phyloP scores from a whole-genome alignment of 2,113 vertebrate species.

The Pandion haliaetus region DNA sequence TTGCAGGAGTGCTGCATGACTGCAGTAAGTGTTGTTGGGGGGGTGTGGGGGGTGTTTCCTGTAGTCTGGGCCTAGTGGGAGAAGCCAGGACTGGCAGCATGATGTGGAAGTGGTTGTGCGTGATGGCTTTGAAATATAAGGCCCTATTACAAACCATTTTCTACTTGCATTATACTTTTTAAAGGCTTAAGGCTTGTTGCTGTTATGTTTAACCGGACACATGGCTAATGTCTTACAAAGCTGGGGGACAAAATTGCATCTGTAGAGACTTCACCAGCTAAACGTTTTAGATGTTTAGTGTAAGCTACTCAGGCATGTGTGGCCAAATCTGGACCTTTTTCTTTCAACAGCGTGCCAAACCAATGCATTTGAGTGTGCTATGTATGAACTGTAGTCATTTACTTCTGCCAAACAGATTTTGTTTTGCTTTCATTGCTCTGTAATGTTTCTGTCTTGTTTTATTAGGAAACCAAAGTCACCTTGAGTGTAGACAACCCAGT shows the following conservation, averaged over 20 bases:
- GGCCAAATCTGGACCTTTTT: not conserved
- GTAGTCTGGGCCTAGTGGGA: accelerated
- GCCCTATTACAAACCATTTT: not conserved
- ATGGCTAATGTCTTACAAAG: not conserved
- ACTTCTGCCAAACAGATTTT: not conserved
- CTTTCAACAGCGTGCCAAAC: not conserved
- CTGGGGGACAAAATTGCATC: not conserved
- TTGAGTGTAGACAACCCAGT: not conserved
- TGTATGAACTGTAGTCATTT: not conserved
- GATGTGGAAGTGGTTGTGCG: not conserved
- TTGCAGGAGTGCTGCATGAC: not conserved
- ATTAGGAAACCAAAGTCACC: not conserved
- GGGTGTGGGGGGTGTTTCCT: not conserved
- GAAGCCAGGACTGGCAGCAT: accelerated
- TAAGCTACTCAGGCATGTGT: not conserved
- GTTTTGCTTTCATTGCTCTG: not conserved
- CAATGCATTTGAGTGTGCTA: not conserved
- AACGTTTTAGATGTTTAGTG: not conserved
- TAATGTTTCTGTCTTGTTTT: not conserved
- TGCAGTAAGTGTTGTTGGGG: not conserved
- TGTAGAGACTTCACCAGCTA: not conserved
- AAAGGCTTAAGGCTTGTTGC: not conserved
- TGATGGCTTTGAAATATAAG: not conserved
- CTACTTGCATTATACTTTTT: not conserved
- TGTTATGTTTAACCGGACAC: not conserved